These are phyloP conservation scores for Amiota communis DNA, from an alignment of 2,888 invertebrate genomes.

Conservation along the genomic window DNA sequence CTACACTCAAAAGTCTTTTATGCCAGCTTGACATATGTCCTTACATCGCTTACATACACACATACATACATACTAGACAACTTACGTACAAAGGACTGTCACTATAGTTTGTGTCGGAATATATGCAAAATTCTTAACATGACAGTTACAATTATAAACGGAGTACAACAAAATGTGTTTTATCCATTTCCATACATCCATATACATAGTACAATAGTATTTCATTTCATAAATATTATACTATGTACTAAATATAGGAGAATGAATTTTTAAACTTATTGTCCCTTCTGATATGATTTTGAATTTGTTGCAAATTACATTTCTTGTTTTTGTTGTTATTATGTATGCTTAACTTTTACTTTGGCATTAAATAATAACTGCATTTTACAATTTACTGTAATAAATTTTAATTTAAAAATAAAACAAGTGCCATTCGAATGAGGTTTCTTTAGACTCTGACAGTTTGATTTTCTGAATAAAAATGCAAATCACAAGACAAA, in stretches of 20 bases:
- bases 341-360: too few species aligned
- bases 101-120: background rate
- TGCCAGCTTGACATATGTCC: background rate
- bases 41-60: too few species aligned
- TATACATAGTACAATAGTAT: too few species aligned
- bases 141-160: conserved; percentile 62
- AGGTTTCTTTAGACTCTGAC: conserved; percentile 1
- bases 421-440: background rate
- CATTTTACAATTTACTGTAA: conserved; percentile 14
- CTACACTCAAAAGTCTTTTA: conserved; percentile 30
- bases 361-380: conserved; percentile 25
- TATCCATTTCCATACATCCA: too few species aligned
- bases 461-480: conserved; percentile 20
- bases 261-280: too few species aligned
- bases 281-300: background rate
- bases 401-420: conserved; percentile 16
- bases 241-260: too few species aligned
- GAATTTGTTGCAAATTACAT: conserved; percentile 3
- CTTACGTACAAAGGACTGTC: too few species aligned
- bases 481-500: background rate
- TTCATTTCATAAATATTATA: too few species aligned
- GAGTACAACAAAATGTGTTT: background rate
- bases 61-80: too few species aligned
- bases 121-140: conserved; percentile 52
- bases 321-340: background rate